A percentile compares a stretch with the other conserved stretches of the same genome.
These are phyloP conservation scores for Holothuria scabra DNA, from an alignment of 53 echinoderm and acorn worm genomes.

Conservation along the genomic window DNA sequence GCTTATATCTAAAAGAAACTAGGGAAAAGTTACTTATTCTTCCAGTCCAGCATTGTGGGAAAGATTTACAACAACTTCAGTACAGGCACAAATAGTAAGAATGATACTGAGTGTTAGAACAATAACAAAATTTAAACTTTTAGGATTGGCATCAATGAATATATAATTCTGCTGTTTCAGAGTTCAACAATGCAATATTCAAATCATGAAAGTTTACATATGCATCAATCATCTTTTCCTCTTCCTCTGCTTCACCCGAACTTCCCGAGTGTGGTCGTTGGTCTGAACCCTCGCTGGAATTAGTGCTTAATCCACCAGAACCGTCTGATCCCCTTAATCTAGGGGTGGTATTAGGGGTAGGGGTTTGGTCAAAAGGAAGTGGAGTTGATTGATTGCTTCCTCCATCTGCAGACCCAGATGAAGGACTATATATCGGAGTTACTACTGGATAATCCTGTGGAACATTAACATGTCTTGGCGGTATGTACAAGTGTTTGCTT, in stretches of 20 bases:
- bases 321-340: slow-evolving; percentile 8
- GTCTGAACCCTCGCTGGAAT: slow-evolving; percentile 36
- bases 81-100: no score
- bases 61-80: no score
- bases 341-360: slow-evolving; percentile 52
- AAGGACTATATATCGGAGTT: slow-evolving; percentile 58
- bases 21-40: no score
- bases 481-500: slow-evolving; percentile 20
- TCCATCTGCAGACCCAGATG: neutral
- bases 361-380: slow-evolving; percentile 36
- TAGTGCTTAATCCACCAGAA: slow-evolving; percentile 46
- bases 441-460: slow-evolving; percentile 58
- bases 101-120: no score
- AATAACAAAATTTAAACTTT: no score
- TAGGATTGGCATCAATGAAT: neutral
- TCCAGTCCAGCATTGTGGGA: no score
- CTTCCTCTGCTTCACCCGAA: slow-evolving; percentile 38
- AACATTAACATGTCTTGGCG: slow-evolving; percentile 18
- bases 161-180: slow-evolving; percentile 4
- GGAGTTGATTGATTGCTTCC: slow-evolving; percentile 17
- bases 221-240: slow-evolving; percentile 80
- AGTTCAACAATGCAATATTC: slow-evolving; percentile 45
- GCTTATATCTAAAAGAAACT: no score
- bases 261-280: slow-evolving; percentile 17
- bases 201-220: slow-evolving; percentile 95